Percentiles rank a stretch among this genome's conserved stretches.
These are phyloP conservation scores for Alcedo atthis DNA, from an alignment of 2,797 vertebrate species.

Conservation along the genomic window DNA sequence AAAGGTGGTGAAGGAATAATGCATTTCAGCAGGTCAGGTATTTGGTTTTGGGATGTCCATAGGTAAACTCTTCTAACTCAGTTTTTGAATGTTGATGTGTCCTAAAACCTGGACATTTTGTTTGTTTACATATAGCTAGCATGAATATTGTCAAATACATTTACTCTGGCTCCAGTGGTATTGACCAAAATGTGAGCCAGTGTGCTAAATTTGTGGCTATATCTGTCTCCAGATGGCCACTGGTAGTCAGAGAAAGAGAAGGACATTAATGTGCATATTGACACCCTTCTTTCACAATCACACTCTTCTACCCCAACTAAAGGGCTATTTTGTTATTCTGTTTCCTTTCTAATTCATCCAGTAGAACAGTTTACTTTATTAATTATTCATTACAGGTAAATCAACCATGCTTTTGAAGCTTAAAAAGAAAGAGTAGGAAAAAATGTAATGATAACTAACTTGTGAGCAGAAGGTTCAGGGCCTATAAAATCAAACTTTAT, in stretches of 20 bases:
- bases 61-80: neutral
- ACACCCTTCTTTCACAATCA: neutral
- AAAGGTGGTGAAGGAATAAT: neutral
- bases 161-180: neutral
- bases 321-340: neutral
- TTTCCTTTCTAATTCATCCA: slow-evolving; percentile 44
- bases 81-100: neutral
- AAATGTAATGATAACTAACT: slow-evolving; percentile 38
- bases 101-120: neutral
- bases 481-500: slow-evolving; percentile 21
- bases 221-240: neutral
- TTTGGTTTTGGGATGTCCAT: neutral
- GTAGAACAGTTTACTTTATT: slow-evolving; percentile 50
- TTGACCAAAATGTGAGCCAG: neutral
- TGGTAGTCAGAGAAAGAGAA: neutral
- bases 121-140: neutral
- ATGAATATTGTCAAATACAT: neutral
- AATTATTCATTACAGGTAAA: slow-evolving; percentile 71
- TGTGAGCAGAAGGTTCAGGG: slow-evolving; percentile 19
- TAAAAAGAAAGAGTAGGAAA: slow-evolving; percentile 47
- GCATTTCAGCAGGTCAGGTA: neutral
- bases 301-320: neutral
- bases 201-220: neutral
- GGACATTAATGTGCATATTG: neutral
- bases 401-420: slow-evolving; percentile 34